Conservation (phyloP, 1,140 invertebrate species). For the Rhyacophila brunnea region DNA sequence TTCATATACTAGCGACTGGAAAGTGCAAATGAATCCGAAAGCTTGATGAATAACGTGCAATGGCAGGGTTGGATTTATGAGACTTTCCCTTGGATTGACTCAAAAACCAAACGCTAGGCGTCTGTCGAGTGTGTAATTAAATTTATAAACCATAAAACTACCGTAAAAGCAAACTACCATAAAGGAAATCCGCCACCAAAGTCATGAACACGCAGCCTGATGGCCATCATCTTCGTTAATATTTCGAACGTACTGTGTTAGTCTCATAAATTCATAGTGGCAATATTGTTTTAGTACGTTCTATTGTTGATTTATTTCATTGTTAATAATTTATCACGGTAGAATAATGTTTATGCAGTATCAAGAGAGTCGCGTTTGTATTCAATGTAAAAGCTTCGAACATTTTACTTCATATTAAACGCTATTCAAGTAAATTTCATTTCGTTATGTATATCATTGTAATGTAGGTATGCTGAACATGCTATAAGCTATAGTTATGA, state of each 20-base stretch:
- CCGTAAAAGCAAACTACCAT: neutral
- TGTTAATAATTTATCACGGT: no score
- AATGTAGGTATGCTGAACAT: no score
- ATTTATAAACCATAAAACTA: slow-evolving; percentile 11
- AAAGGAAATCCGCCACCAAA: neutral
- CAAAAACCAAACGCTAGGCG: slow-evolving; percentile 1
- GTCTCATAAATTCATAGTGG: neutral
- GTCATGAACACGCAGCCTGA: neutral
- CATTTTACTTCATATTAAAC: no score
- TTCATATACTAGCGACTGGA: no score
- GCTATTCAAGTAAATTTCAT: no score
- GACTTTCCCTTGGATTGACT: neutral
- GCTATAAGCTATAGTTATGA: no score
- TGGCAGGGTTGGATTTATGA: slow-evolving; percentile 7
- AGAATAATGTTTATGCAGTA: no score
- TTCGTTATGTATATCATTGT: no score
- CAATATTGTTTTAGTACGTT: neutral
- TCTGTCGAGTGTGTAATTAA: slow-evolving; percentile 3
- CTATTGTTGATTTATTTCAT: no score
- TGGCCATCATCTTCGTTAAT: neutral
- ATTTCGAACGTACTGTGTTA: neutral
- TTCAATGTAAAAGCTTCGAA: no score
- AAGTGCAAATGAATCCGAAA: no score
- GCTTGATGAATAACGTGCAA: neutral
- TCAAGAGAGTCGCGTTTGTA: no score